Base-by-base conservation (phyloP, 2,113 vertebrate species). In the Aptenodytes forsteri region DNA sequence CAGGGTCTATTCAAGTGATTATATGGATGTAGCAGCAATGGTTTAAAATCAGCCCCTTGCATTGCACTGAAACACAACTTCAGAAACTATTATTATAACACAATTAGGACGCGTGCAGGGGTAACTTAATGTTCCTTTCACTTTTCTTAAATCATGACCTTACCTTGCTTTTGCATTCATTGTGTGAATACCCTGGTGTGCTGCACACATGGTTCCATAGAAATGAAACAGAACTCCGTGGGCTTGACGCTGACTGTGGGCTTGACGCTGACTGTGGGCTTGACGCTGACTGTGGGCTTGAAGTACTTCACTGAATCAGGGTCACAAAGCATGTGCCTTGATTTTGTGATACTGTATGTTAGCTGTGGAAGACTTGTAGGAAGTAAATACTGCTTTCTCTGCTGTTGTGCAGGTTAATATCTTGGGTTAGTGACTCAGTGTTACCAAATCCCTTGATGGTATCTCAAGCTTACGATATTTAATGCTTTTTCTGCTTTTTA, bases 401-500 rank as follows among this genome's bases (percentile, higher is more conserved):
- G 66, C 38, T 72, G 20, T 76, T 85, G 42, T 18, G 2, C 16
- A 58, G 83, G 58, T 80, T 83, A 49, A 50, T 56, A 25, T 44
- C n/a, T 88, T 95, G 82, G 46, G 54, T 92, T 86, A 78, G 30
- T 96, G 92, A 96, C 72, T 93, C 94, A 91, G 19, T 91, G 44
- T 89, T 87, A 54, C 73, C 54, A 54, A 29, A 46, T 66, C 22
- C 73, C 49, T 42, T 71, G 85, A 93, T 93, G 15, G 29, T 89
- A 93, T 91, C 91, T 69, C 81, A 73, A 36, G 16, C 20, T 65
- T 78, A 67, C 1, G 5, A 12, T 61, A 80, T 65, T 46, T 80
- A 38, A 29, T 78, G 16, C 13, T 89, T 52, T 54, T 90, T 82
- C 44, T 34, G 9, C 30, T 91, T 62, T 90, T 87, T 76, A 15